A percentile compares a stretch with the other conserved stretches of the same genome.
phyloP scores from a whole-genome alignment of 2,113 vertebrate genomes.

The Seriola dumerili region DNA sequence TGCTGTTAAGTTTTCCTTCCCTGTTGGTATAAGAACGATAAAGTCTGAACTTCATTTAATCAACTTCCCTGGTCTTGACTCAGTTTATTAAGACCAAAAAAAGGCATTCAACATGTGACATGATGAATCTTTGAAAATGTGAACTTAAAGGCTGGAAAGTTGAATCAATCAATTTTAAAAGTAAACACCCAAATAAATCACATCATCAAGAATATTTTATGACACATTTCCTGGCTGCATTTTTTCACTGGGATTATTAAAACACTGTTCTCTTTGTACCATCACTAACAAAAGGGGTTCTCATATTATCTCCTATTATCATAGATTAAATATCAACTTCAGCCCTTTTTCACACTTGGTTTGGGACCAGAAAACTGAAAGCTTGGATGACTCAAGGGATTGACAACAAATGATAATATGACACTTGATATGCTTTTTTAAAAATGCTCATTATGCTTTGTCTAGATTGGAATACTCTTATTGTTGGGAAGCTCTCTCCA shows the following conservation, averaged over 20 bases:
- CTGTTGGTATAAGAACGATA: neutral
- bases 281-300: neutral
- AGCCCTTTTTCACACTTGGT: no score
- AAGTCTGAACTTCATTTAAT: neutral
- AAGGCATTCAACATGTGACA: no score
- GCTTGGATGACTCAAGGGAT: neutral
- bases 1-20: neutral
- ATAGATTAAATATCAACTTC: no score
- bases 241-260: no score
- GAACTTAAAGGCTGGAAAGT: neutral
- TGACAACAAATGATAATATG: neutral
- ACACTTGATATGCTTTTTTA: neutral
- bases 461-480: constrained; percentile 94
- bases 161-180: neutral
- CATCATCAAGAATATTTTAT: neutral
- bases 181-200: neutral
- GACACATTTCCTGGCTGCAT: neutral
- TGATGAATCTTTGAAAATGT: neutral
- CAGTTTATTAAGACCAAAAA: neutral
- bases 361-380: neutral
- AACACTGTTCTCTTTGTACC: no score
- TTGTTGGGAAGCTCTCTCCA: constrained; percentile 93
- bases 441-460: neutral
- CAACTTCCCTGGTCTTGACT: neutral
- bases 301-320: no score